A percentile compares a stretch with the other conserved stretches of the same genome.
phyloP scores from a whole-genome alignment of 2,113 vertebrate species.

The Sitta europaea region DNA sequence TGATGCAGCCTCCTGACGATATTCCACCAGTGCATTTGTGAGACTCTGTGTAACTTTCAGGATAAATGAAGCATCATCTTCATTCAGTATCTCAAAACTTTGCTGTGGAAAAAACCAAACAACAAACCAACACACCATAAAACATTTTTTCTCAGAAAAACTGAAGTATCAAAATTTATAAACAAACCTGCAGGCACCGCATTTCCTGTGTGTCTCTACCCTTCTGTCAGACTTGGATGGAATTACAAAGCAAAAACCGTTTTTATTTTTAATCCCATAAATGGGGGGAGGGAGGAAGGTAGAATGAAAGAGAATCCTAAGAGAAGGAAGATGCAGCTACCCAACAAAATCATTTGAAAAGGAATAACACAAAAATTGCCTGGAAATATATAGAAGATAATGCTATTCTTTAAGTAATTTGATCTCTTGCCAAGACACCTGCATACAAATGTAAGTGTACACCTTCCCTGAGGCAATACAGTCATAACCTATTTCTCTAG shows the following conservation, averaged over 20 bases:
- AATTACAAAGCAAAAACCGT: background rate
- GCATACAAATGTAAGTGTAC: background rate
- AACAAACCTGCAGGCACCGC: background rate
- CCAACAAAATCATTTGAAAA: background rate
- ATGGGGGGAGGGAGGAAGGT: accelerated
- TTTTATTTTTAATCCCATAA: background rate
- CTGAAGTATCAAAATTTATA: background rate
- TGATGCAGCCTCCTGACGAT: conserved; percentile 21
- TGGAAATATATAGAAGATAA: background rate
- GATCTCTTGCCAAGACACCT: background rate
- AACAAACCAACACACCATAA: background rate
- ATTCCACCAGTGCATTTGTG: conserved; percentile 44
- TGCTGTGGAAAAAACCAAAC: background rate
- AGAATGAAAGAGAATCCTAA: background rate
- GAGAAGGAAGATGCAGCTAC: background rate
- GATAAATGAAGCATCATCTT: conserved; percentile 64
- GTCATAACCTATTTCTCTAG: background rate
- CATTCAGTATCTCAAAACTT: conserved; percentile 60
- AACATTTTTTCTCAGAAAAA: background rate
- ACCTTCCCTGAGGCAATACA: background rate
- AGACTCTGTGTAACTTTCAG: conserved; percentile 58
- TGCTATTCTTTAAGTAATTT: background rate
- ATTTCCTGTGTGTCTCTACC: background rate
- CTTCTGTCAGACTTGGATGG: background rate
- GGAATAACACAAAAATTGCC: background rate